Evolutionary conservation across 2,113 vertebrate species (phyloP), one percentile per base, ranked within the genome.

Genomic region (Talpa occidentalis): DNA sequence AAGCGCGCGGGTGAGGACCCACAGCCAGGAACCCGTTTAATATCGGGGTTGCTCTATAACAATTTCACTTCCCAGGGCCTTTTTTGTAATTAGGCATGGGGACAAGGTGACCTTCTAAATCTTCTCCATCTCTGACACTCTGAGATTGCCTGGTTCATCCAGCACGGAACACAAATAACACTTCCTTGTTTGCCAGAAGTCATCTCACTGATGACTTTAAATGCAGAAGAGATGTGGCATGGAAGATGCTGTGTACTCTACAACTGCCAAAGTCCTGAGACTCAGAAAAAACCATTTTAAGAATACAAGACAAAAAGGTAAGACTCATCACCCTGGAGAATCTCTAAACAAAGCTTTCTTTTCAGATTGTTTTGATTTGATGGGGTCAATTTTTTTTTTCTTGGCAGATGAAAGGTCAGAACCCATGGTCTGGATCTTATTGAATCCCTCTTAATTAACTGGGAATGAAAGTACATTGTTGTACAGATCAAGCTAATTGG

Each of bases 361-460:
- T 95, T 93, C 21, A 64, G 66, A 56, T 74, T 85, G 47, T 93
- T 90, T 94, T 77, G 62, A 94, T 78, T 84, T 82, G 44, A 62
- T 74, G 67, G 35, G 12, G 22, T 52, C 30, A 22, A 16, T n/a
- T 62, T 56, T 74, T 91, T 94, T 62, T 49, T 79, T 76, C 62
- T 85, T 93, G 66, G 32, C 90, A 83, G 78, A 94, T 56, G 60
- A 91, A 95, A 94, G 92, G 72, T 91, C 83, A 88, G 77, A 93
- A 82, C 30, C 8, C 73, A 40, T 42, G 52, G 26, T 60, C 82
- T 89, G 37, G 32, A 82, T 82, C 85, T 94, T 82, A 88, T 4
- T 66, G 73, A 84, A 67, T 59, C 28, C 44, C 35, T 94, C 87
- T 92, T 97, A 91, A 97, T 97, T 97, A 97, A 95, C 88, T 56